Evolutionary conservation across 64 coral and sea anemone species (phyloP).

Genomic region (Dendrophyllia cribrosa): DNA sequence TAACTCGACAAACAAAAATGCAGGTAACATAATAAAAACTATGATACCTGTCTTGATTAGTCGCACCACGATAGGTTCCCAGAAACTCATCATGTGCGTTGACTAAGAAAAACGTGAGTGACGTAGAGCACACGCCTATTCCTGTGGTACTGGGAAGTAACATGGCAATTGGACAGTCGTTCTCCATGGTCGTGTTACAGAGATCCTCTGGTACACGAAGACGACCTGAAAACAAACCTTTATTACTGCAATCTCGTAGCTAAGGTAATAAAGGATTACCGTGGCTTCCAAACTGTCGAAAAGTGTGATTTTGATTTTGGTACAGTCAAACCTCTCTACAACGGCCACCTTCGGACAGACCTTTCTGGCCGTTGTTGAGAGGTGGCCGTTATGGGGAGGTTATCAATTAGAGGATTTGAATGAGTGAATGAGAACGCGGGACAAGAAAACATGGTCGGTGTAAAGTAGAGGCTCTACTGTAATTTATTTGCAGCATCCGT

Average conservation of each 20-base stretch:
- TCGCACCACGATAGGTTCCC: slow-evolving; percentile 29
- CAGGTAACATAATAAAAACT: not conserved
- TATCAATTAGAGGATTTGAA: no score
- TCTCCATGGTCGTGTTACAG: slow-evolving; percentile 31
- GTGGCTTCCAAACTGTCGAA: no score
- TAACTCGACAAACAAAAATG: not conserved
- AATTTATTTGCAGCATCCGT: no score
- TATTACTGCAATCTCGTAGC: not conserved
- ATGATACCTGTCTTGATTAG: slow-evolving; percentile 12
- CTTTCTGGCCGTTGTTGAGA: no score
- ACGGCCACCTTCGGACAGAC: no score
- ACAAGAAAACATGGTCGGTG: no score
- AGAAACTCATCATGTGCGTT: slow-evolving; percentile 31
- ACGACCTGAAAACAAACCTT: not conserved
- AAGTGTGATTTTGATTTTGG: no score
- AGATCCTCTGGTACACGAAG: slow-evolving; percentile 42
- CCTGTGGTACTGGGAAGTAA: slow-evolving; percentile 23
- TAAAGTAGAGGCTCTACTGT: no score
- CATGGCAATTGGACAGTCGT: slow-evolving; percentile 34
- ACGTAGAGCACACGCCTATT: not conserved
- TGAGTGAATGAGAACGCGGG: no score
- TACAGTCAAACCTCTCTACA: no score
- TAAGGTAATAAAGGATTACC: no score
- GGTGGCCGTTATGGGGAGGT: no score
- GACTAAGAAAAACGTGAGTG: slow-evolving; percentile 32